These are phyloP conservation scores for Temnothorax longispinosus DNA, from an alignment of 1,140 invertebrate species.

Conservation along the genomic window DNA sequence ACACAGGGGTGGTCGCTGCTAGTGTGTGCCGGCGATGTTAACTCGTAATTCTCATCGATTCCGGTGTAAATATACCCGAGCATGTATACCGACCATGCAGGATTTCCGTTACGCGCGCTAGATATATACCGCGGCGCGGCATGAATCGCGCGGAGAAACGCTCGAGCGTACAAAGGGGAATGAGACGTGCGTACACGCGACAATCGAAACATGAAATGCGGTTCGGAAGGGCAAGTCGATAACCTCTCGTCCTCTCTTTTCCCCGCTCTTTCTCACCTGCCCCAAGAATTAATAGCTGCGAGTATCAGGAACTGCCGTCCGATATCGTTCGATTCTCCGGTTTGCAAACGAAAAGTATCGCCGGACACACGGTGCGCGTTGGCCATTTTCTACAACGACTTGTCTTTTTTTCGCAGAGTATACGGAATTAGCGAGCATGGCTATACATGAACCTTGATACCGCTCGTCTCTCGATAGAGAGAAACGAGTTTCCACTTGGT, in stretches of 20 bases:
- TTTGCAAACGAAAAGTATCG: constrained; percentile 14
- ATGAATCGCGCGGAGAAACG: constrained; percentile 68
- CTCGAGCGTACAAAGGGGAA: constrained; percentile 41
- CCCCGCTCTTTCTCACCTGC: constrained; percentile 47
- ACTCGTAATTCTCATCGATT: constrained; percentile 77
- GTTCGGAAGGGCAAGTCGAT: constrained; percentile 55
- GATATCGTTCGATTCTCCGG: constrained; percentile 29
- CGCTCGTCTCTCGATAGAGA: background rate
- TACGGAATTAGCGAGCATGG: constrained; percentile 27
- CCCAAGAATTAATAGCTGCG: constrained; percentile 69
- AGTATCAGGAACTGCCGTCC: constrained; percentile 26
- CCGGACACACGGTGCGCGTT: background rate
- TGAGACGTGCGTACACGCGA: constrained; percentile 22
- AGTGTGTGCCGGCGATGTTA: constrained; percentile 55
- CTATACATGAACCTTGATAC: background rate
- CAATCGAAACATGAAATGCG: constrained; percentile 59
- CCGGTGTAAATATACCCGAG: constrained; percentile 74
- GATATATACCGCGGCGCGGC: constrained; percentile 67
- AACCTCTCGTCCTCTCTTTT: constrained; percentile 48
- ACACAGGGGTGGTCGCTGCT: background rate
- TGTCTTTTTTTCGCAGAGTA: background rate
- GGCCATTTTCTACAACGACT: no score
- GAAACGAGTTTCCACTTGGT: constrained; percentile 26
- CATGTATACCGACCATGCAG: constrained; percentile 70
- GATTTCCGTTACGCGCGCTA: constrained; percentile 73